Evolutionary conservation across 2,888 invertebrate species (phyloP).

Genomic region (Sesamia inferens): DNA sequence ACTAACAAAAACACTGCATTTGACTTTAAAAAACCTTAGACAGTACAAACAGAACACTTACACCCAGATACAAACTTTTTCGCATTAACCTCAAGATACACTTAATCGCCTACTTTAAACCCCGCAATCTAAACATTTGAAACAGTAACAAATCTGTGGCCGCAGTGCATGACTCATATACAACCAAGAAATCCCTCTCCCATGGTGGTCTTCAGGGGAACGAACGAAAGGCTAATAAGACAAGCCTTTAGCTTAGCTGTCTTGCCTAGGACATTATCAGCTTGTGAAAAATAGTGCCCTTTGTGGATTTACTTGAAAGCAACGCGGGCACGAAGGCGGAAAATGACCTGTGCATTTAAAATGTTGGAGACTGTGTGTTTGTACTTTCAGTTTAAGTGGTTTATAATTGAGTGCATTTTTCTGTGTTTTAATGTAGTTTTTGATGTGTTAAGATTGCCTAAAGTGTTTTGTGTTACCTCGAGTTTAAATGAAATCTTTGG

Average conservation of each 20-base stretch:
- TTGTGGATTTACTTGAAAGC: slow-evolving; percentile 76
- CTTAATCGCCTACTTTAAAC: slow-evolving; percentile 29
- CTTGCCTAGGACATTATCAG: slow-evolving; percentile 82
- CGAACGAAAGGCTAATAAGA: slow-evolving; percentile 84
- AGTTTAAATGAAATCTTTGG: not conserved
- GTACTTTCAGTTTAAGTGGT: slow-evolving; percentile 35
- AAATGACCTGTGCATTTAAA: slow-evolving; percentile 59
- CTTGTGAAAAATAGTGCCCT: slow-evolving; percentile 85
- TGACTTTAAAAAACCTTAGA: not conserved
- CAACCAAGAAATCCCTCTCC: slow-evolving; percentile 79
- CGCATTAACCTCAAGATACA: slow-evolving; percentile 33
- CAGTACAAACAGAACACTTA: not conserved
- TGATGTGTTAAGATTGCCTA: not conserved
- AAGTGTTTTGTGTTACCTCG: not conserved
- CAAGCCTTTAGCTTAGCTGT: slow-evolving; percentile 85
- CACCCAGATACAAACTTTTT: slow-evolving; percentile 10
- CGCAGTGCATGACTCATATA: slow-evolving; percentile 79
- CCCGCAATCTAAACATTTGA: slow-evolving; percentile 70
- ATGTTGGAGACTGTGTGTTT: slow-evolving; percentile 22
- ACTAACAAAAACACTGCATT: not conserved
- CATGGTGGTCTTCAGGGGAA: slow-evolving; percentile 82
- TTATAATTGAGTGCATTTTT: slow-evolving; percentile 38
- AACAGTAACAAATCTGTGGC: slow-evolving; percentile 84
- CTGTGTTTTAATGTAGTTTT: slow-evolving; percentile 16
- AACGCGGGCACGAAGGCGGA: slow-evolving; percentile 62